These are phyloP conservation scores for Eupithecia subfuscata DNA, from an alignment of 2,888 invertebrate species.

Conservation along the genomic window DNA sequence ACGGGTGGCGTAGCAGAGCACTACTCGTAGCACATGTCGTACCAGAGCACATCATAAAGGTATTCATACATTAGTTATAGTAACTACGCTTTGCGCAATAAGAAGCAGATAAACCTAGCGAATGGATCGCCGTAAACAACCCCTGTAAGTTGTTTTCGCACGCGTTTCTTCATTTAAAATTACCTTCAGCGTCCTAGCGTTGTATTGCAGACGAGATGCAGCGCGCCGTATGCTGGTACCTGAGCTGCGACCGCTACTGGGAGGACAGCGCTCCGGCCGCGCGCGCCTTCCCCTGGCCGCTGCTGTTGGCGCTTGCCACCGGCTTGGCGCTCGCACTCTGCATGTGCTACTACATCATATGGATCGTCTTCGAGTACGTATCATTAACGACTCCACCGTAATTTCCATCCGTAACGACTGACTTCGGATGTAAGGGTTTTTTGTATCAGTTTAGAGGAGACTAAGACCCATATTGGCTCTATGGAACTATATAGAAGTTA, in stretches of 20 bases:
- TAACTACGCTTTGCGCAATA: no score
- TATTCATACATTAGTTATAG: no score
- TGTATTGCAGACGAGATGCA: conserved; percentile 90
- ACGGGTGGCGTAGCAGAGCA: neutral
- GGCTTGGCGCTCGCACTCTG: conserved; percentile 92
- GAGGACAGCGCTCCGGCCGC: conserved; percentile 91
- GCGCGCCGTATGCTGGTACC: conserved; percentile 95
- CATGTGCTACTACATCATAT: conserved; percentile 96
- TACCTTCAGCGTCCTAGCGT: neutral
- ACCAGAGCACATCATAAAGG: no score
- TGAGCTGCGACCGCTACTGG: conserved; percentile 96
- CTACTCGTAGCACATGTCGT: neutral
- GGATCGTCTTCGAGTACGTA: conserved; percentile 96
- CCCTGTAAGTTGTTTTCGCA: neutral
- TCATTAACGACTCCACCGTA: no score
- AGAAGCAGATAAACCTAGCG: neutral
- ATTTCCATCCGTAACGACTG: no score
- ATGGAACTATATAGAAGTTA: no score
- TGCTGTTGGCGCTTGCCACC: conserved; percentile 89
- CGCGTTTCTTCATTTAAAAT: neutral
- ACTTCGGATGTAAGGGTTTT: no score
- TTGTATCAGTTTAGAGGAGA: no score
- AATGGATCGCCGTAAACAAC: neutral
- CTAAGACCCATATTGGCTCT: no score
- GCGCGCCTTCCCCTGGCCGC: conserved; percentile 92